These are phyloP conservation scores for Rhagium mordax DNA, from an alignment of 2,888 invertebrate species.

Conservation along the genomic window DNA sequence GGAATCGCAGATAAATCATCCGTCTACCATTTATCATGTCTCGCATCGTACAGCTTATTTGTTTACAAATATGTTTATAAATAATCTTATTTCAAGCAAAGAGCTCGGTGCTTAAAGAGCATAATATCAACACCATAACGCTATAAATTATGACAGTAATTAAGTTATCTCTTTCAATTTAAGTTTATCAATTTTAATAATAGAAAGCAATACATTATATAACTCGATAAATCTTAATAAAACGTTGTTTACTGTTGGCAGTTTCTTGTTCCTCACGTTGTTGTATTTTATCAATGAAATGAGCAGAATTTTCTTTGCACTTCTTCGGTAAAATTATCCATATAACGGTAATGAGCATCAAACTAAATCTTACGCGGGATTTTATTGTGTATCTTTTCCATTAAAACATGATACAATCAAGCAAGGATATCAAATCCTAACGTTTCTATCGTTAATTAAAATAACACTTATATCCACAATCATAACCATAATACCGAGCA, in stretches of 20 bases:
- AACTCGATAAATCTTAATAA: conserved; percentile 33
- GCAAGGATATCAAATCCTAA: no score
- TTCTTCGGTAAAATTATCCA: no score
- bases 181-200: conserved; percentile 33
- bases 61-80: conserved; percentile 18
- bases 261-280: background rate
- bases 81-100: conserved; percentile 5
- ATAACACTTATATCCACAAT: no score
- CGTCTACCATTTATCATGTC: conserved; percentile 5
- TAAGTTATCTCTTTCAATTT: conserved; percentile 34
- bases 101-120: conserved; percentile 19
- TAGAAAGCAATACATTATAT: conserved; percentile 36
- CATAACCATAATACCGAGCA: no score
- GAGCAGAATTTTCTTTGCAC: no score
- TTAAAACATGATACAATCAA: no score
- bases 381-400: no score
- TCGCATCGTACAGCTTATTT: conserved; percentile 22
- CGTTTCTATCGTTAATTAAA: no score
- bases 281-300: no score
- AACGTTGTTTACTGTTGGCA: no score
- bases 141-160: conserved; percentile 25
- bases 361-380: no score
- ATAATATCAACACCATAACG: conserved; percentile 5
- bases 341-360: no score
- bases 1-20: conserved; percentile 30